phyloP scores from a whole-genome alignment of 2,888 invertebrate species.

The Geophilus truncorum region DNA sequence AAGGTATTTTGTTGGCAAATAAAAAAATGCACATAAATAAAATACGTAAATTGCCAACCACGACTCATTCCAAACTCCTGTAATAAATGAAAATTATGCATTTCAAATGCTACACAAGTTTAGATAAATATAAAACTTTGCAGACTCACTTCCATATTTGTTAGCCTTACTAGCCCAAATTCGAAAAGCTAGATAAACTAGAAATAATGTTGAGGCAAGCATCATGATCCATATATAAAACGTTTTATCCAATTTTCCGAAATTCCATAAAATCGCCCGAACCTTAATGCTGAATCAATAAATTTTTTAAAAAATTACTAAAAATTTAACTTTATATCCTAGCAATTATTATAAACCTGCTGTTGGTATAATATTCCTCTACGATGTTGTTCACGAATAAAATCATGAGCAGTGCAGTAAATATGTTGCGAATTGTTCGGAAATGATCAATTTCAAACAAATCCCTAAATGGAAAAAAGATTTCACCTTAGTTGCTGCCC shows the following conservation, averaged over 20 bases:
- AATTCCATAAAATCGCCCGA: not conserved
- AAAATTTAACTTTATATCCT: too few species aligned
- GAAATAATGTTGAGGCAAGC: not conserved
- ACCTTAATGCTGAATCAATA: not conserved
- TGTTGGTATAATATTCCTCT: not conserved
- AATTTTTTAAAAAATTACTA: not conserved
- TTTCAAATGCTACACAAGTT: too few species aligned
- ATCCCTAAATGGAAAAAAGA: conserved; percentile 51
- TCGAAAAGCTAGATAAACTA: not conserved
- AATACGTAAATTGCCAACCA: conserved; percentile 45
- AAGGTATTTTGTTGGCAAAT: conserved; percentile 45
- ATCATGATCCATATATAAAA: not conserved
- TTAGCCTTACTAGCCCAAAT: not conserved
- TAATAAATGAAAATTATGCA: not conserved
- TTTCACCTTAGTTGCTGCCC: not conserved
- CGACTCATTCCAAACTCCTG: not conserved
- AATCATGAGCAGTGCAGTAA: conserved; percentile 67
- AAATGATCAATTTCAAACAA: conserved; percentile 72
- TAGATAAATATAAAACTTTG: too few species aligned
- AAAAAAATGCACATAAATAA: conserved; percentile 46
- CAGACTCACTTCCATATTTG: not conserved
- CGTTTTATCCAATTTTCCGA: not conserved
- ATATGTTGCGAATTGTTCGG: conserved; percentile 77
- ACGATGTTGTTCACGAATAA: conserved; percentile 60
- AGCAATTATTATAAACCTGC: not conserved